Percentiles rank a stretch among this genome's conserved stretches.
These are phyloP conservation scores for Choristoneura fumiferana DNA, from an alignment of 1,140 invertebrate genomes.

Conservation along the genomic window DNA sequence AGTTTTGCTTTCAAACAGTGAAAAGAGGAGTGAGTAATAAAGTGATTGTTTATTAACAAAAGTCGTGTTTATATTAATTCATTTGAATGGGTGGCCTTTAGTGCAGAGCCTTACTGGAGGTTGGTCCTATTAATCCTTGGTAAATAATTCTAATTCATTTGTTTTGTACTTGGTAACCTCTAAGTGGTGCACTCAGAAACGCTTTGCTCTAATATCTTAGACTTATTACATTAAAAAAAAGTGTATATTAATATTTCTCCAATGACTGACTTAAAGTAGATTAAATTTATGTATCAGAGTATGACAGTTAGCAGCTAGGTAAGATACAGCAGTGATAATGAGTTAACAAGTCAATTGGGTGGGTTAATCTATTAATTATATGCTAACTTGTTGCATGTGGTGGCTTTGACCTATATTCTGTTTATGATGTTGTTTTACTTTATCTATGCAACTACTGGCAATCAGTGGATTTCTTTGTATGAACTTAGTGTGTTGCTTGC, in stretches of 20 bases:
- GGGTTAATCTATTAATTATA: no score
- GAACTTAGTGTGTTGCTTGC: no score
- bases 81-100: background rate
- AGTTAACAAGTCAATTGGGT: no score
- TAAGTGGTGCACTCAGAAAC: no score
- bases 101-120: background rate
- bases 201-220: no score
- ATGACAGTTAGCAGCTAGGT: no score
- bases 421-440: background rate
- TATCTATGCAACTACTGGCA: background rate
- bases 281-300: no score
- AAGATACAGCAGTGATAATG: no score
- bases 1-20: constrained; percentile 13
- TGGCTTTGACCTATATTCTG: constrained; percentile 13
- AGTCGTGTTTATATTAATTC: background rate
- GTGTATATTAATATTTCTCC: no score
- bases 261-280: no score
- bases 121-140: background rate
- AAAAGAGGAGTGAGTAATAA: constrained; percentile 2
- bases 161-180: constrained; percentile 25
- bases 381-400: background rate
- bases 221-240: no score
- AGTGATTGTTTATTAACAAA: constrained; percentile 3
- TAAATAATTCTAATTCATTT: constrained; percentile 9
- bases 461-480: background rate